Evolutionary conservation across 2,888 invertebrate genomes (phyloP), one percentile per base, ranked within the genome.

Genomic region (Clepsis dumicolana): DNA sequence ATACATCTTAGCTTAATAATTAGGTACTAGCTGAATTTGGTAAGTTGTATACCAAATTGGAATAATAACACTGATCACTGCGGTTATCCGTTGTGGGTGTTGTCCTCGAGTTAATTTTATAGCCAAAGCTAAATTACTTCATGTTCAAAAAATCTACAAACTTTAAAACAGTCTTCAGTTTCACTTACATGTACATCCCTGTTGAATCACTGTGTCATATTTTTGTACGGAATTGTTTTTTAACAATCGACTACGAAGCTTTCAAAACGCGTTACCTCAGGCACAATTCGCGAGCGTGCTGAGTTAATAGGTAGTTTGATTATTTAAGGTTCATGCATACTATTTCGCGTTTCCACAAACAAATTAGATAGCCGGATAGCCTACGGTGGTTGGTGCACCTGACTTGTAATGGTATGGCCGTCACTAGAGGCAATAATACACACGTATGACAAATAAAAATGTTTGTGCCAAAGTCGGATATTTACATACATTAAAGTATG

Each of bases 161-260:
- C 84, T 87, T 90, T 89, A 84, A 76, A 86, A 88, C 93, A 93
- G 93, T 93, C 93, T 93, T 93, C 89, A 85, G 86, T 89, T 92
- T 86, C 86, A 86, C 92, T 93, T 92, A 93, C 83, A 89, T 85
- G 86, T 79, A 76, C 74, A 87, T 88, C 93, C 93, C 93, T 93
- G 92, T 92, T 83, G 85, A 85, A 85, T 88, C 86, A 88, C 87
- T 87, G 90, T 90, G 80, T 84, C 80, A 81, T 91, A 60, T 65
- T 66, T 53, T 91, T 93, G 92, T 93, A 64, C 68, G 59, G 50
- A 62, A 27, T 59, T 48, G 27, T 64, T 68, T 63, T 52, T 75
- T 84, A 86, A 85, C 80, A 81, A 84, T 83, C 76, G 81, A 83
- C 85, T 87, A 86, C 81, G 73, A 86, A 87, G 84, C 86, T 81